These are phyloP conservation scores for Percopsis transmontana DNA, from an alignment of 2,113 vertebrate species.

Conservation along the genomic window DNA sequence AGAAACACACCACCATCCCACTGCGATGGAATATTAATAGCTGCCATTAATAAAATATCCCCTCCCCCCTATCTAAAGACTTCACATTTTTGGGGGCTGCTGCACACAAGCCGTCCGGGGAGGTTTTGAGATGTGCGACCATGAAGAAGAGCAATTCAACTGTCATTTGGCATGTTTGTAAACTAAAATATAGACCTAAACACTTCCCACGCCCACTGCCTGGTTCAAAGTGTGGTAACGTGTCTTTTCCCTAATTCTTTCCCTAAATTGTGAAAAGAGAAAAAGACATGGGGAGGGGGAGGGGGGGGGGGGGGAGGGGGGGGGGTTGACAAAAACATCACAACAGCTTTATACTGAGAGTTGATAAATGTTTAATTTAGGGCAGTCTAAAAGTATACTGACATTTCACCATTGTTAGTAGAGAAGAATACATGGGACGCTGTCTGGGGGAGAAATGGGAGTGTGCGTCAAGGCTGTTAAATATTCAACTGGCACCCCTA, in stretches of 20 bases:
- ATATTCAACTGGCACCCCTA: conserved; percentile 55
- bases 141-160: conserved; percentile 32
- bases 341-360: conserved; percentile 62
- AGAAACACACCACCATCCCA: conserved; percentile 75
- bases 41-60: conserved; percentile 80
- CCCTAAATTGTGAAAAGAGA: conserved; percentile 39
- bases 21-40: conserved; percentile 80
- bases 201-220: conserved; percentile 12
- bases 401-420: conserved; percentile 75
- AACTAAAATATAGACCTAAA: conserved; percentile 10
- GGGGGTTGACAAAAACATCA: conserved; percentile 29
- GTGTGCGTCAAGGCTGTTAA: conserved; percentile 71
- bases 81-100: conserved; percentile 60
- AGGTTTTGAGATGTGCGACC: conserved; percentile 32
- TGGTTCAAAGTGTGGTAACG: conserved; percentile 27
- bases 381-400: conserved; percentile 70
- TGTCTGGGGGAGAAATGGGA: conserved; percentile 65
- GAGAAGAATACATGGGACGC: conserved; percentile 67
- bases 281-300: conserved; percentile 38
- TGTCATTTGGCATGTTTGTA: conserved; percentile 34
- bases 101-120: conserved; percentile 40
- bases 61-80: conserved; percentile 56
- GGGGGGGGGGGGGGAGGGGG: not conserved
- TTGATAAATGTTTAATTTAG: conserved; percentile 75
- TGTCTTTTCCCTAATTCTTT: conserved; percentile 34